phyloP scores from a whole-genome alignment of 2,888 invertebrate species.

The Herminia tarsipennalis region DNA sequence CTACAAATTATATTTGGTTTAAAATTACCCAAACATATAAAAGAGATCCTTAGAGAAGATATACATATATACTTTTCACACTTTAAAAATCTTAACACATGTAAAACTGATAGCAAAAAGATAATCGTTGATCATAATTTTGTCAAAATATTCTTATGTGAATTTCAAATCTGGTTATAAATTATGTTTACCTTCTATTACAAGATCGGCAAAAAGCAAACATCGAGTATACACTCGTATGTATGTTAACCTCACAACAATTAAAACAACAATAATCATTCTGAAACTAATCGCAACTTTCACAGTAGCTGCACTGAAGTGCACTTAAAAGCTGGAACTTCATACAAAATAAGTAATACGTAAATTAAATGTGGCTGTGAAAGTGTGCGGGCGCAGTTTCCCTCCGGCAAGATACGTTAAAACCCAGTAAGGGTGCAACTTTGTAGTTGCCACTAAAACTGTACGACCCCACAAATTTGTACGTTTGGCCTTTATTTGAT shows the following conservation, averaged over 20 bases:
- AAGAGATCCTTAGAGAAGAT: no score
- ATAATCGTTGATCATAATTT: no score
- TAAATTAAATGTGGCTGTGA: constrained; percentile 36
- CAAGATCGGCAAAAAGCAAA: no score
- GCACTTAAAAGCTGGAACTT: constrained; percentile 27
- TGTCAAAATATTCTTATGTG: no score
- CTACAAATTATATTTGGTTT: no score
- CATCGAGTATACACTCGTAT: no score
- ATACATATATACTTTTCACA: no score
- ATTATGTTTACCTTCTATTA: no score
- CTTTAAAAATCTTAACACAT: no score
- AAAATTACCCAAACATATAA: no score
- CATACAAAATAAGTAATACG: constrained; percentile 33
- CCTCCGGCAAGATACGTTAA: constrained; percentile 5
- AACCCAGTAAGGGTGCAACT: background rate
- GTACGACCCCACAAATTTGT: constrained; percentile 10
- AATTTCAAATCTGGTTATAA: no score
- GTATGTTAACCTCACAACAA: background rate
- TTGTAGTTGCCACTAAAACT: constrained; percentile 16
- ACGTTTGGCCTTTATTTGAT: constrained; percentile 39
- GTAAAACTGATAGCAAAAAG: no score
- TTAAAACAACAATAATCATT: background rate
- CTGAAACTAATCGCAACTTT: background rate
- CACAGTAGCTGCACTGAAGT: constrained; percentile 12
- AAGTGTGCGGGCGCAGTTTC: constrained; percentile 27